Evolutionary conservation across 1,140 invertebrate genomes (phyloP).

Genomic region (Eumeta japonica): DNA sequence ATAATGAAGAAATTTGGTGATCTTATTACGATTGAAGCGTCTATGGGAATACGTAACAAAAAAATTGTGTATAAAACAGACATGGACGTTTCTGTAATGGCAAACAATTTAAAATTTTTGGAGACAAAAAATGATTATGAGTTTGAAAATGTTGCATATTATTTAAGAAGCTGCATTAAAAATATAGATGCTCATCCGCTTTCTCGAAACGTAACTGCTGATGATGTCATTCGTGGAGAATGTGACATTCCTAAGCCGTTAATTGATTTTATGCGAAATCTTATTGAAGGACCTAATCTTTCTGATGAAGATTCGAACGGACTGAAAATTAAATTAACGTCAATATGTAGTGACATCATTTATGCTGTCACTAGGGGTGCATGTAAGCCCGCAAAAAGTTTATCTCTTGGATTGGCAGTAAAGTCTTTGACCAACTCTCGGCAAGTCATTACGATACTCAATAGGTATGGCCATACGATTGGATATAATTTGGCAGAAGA

Average conservation of each 20-base stretch:
- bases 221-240: conserved; percentile 30
- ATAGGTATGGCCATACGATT: conserved; percentile 29
- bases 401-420: conserved; percentile 26
- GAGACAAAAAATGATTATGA: conserved; percentile 16
- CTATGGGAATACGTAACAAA: conserved; percentile 19
- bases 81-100: conserved; percentile 19
- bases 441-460: conserved; percentile 28
- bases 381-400: conserved; percentile 24
- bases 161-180: conserved; percentile 22
- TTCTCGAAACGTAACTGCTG: conserved; percentile 21
- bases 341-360: conserved; percentile 31
- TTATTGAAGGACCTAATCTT: conserved; percentile 21
- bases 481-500: conserved; percentile 28
- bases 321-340: conserved; percentile 22
- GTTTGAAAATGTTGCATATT: conserved; percentile 26
- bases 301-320: conserved; percentile 14
- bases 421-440: conserved; percentile 28
- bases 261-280: conserved; percentile 23
- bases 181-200: too few species aligned
- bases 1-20: conserved; percentile 22
- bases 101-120: conserved; percentile 17
- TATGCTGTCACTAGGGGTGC: conserved; percentile 19
- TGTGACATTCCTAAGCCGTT: conserved; percentile 27
- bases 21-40: conserved; percentile 23
- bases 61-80: conserved; percentile 30